Evolutionary conservation across 2,888 invertebrate species (phyloP).

Genomic region (Hydraecia micacea): DNA sequence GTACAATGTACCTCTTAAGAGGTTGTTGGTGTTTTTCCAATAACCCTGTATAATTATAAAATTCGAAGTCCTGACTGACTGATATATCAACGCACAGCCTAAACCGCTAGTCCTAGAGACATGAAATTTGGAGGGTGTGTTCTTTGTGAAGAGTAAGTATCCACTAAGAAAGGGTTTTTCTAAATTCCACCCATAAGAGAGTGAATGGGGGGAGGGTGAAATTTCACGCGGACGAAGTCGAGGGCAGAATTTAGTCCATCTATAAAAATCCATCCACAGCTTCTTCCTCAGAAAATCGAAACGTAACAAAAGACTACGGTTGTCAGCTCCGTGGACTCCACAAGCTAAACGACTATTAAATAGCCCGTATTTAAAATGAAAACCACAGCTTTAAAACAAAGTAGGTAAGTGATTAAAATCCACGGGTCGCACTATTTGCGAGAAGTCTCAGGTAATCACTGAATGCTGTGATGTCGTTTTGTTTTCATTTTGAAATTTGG

Average conservation of each 20-base stretch:
- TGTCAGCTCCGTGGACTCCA: neutral
- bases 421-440: constrained; percentile 20
- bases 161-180: too few relatives aligned
- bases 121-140: too few relatives aligned
- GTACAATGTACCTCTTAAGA: too few relatives aligned
- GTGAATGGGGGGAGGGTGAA: too few relatives aligned
- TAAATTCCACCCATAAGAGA: too few relatives aligned
- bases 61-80: too few relatives aligned
- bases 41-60: too few relatives aligned
- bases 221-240: too few relatives aligned
- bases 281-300: neutral
- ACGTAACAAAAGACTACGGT: neutral
- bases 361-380: constrained; percentile 14
- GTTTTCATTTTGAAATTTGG: constrained; percentile 16
- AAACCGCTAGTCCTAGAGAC: too few relatives aligned
- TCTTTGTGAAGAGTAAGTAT: too few relatives aligned
- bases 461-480: neutral
- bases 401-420: constrained; percentile 5
- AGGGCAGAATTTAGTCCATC: neutral
- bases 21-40: too few relatives aligned
- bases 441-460: constrained; percentile 15
- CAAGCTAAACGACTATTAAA: neutral
- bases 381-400: constrained; percentile 13
- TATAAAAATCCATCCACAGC: neutral
- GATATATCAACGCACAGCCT: too few relatives aligned